Base-by-base conservation (phyloP, 1,140 invertebrate genomes). In the Bombus fervidus region DNA sequence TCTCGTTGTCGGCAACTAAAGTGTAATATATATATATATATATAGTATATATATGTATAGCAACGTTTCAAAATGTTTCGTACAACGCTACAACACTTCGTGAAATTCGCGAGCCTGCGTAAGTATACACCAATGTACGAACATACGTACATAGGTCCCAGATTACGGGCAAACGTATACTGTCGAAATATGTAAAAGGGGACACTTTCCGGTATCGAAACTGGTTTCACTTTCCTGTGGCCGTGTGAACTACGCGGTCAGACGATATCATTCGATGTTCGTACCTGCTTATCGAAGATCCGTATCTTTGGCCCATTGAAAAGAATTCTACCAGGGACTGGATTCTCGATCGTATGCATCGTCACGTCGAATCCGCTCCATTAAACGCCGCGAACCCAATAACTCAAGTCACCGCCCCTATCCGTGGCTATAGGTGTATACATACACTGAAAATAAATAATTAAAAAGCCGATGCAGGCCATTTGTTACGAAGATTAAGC, bases 391-490 rank as follows among this genome's bases (percentile, higher is more conserved):
- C 47, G 28, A 68, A 68, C 34, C 43, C 13, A 47, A 76, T 64
- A 64, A 83, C 34, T 18, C 25, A 25, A 22, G 25, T 34, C 41
- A 28, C 41, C 41, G 41, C 41, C 25, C 47, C 74, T 34, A 31
- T 6, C 59, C 43, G 47, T 53, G 47, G 47, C 47, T 53, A 53
- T 88, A 90, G 86, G 69, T 37, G 47, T 37, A 6, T 8, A 15
- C n/a, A 31, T 64, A 91, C 86, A 85, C 87, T 81, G 79, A 88
- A 91, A 90, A 89, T 90, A 90, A 92, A 91, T 92, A 92, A 92
- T 92, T 91, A 89, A 89, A 81, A 62, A 85, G 80, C 64, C n/a
- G 79, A 68, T 86, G 71, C 78, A 81, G 77, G 79, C 88, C 90
- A 89, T 53, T 53, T 22, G 47, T 53, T 53, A 91, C 66, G 77